Conservation (phyloP, 1,140 invertebrate genomes). For the Spodoptera frugiperda region DNA sequence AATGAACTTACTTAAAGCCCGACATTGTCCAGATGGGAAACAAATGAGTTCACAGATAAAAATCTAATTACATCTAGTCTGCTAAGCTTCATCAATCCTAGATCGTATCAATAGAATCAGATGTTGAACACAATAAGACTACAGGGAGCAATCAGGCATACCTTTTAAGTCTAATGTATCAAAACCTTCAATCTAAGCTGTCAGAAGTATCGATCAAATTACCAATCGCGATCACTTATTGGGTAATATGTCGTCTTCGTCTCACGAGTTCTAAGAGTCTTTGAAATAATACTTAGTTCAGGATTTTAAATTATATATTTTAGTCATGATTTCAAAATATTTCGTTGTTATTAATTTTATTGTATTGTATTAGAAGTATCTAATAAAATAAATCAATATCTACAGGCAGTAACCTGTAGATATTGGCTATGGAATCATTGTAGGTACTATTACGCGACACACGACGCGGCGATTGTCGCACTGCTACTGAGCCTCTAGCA, state of each 20-base stretch:
- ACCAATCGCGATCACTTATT: neutral
- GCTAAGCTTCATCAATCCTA: neutral
- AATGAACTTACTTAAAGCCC: too few species aligned
- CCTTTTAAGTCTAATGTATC: neutral
- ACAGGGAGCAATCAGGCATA: neutral
- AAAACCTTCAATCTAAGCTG: neutral
- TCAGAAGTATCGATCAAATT: constrained; percentile 17
- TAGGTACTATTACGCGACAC: too few species aligned
- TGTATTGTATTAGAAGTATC: too few species aligned
- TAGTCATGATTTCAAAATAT: too few species aligned
- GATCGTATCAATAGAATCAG: constrained; percentile 1
- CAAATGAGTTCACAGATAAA: neutral
- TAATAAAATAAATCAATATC: too few species aligned
- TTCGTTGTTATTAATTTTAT: too few species aligned
- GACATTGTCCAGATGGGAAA: too few species aligned
- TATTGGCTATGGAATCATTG: too few species aligned
- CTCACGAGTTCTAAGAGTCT: constrained; percentile 2
- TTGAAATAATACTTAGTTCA: neutral
- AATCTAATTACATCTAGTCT: neutral
- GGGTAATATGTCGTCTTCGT: constrained; percentile 21
- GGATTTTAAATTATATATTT: too few species aligned
- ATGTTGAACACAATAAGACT: constrained; percentile 8
- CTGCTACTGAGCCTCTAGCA: too few species aligned
- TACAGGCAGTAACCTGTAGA: too few species aligned
- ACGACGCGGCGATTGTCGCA: too few species aligned